These are phyloP conservation scores for Sebastolobus altivelis DNA, from an alignment of 2,797 vertebrate genomes.

Conservation along the genomic window DNA sequence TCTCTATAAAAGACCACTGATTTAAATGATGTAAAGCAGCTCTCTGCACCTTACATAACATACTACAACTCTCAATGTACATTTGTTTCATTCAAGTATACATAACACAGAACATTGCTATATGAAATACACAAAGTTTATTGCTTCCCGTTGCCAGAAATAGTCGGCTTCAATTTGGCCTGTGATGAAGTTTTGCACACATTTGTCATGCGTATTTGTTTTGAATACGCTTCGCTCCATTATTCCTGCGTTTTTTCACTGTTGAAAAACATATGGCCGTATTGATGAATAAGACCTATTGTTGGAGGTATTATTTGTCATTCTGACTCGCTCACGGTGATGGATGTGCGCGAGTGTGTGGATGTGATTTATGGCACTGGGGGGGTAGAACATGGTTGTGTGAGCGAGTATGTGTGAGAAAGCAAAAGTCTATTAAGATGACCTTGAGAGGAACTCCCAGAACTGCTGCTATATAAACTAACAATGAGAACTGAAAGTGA, in stretches of 20 bases:
- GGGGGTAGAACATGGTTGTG: conserved; percentile 35
- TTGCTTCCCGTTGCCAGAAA: conserved; percentile 19
- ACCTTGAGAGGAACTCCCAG: conserved; percentile 70
- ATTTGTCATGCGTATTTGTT: conserved; percentile 62
- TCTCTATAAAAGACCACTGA: not conserved
- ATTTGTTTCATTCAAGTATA: conserved; percentile 7
- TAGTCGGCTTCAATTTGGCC: conserved; percentile 19
- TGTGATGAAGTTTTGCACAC: conserved; percentile 50
- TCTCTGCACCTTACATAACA: conserved; percentile 13
- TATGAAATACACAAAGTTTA: conserved; percentile 29
- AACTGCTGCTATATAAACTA: conserved; percentile 38
- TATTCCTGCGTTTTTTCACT: conserved; percentile 57
- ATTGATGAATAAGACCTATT: conserved; percentile 74
- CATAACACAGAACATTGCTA: not conserved
- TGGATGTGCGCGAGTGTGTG: conserved; percentile 64
- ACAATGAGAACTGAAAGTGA: conserved; percentile 56
- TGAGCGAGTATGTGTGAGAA: conserved; percentile 54
- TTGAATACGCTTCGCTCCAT: conserved; percentile 53
- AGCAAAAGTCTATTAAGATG: conserved; percentile 70
- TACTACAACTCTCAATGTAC: not conserved
- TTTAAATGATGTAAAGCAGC: conserved; percentile 24
- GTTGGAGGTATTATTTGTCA: conserved; percentile 76
- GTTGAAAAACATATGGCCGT: conserved; percentile 60
- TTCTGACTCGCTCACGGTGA: conserved; percentile 63
- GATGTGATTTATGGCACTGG: conserved; percentile 68